phyloP scores from a whole-genome alignment of 2,888 invertebrate genomes.

The Drosophila siamana region DNA sequence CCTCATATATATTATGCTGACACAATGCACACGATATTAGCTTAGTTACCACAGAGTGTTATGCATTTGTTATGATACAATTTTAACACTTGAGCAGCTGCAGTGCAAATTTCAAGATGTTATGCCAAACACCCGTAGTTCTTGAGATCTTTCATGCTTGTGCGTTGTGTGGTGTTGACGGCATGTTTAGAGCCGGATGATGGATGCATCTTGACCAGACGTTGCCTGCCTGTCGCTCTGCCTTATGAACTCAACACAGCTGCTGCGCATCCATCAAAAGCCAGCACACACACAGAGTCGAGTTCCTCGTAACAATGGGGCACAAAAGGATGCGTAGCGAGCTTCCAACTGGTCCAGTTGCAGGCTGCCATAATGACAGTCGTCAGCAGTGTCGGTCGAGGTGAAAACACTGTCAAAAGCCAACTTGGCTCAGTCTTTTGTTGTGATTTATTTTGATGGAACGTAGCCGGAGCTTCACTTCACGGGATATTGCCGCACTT shows the following conservation, averaged over 20 bases:
- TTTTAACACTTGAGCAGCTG: constrained; percentile 23
- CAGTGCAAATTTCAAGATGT: constrained; percentile 18
- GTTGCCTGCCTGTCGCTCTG: constrained; percentile 29
- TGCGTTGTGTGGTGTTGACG: constrained; percentile 27
- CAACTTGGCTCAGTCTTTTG: constrained; percentile 68
- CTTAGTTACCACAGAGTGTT: background rate
- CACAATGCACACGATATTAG: background rate
- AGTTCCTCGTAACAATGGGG: constrained; percentile 55
- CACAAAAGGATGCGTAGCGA: constrained; percentile 55
- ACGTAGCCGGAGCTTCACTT: constrained; percentile 29
- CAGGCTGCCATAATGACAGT: constrained; percentile 37
- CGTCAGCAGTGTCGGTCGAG: constrained; percentile 21
- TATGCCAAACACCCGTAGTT: constrained; percentile 10
- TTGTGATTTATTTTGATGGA: constrained; percentile 78
- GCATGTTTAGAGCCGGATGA: constrained; percentile 28
- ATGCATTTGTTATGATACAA: constrained; percentile 14
- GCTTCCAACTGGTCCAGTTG: background rate
- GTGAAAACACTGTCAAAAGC: constrained; percentile 69
- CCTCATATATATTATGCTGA: background rate
- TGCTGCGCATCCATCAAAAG: constrained; percentile 71
- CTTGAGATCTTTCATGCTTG: background rate
- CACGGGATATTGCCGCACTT: constrained; percentile 61
- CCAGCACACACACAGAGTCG: constrained; percentile 34
- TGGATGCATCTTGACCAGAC: constrained; percentile 53
- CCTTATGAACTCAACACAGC: constrained; percentile 48